phyloP scores from a whole-genome alignment of 1,140 invertebrate species.

The Eupeodes corollae region DNA sequence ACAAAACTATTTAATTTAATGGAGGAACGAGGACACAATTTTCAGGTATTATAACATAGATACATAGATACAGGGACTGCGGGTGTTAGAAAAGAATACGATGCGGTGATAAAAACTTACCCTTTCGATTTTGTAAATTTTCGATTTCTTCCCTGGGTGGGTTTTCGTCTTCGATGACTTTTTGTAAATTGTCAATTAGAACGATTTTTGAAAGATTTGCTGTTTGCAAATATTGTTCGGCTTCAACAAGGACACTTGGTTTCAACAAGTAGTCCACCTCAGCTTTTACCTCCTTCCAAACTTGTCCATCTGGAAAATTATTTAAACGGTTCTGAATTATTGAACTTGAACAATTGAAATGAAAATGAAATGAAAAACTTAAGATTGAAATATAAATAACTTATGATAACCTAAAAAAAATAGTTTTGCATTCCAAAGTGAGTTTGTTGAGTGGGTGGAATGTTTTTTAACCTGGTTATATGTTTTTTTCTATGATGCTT shows the following conservation, averaged over 20 bases:
- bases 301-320: constrained; percentile 46
- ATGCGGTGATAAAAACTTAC: constrained; percentile 39
- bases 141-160: constrained; percentile 51
- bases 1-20: too few species aligned
- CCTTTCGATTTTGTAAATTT: constrained; percentile 57
- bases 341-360: not conserved
- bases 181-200: constrained; percentile 61
- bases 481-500: too few species aligned
- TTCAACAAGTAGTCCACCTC: constrained; percentile 56
- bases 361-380: constrained; percentile 1
- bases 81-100: constrained; percentile 14
- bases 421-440: too few species aligned
- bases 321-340: not conserved
- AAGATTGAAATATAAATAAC: not conserved
- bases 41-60: not conserved
- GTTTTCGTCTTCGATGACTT: constrained; percentile 66
- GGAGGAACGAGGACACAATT: too few species aligned
- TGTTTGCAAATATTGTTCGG: constrained; percentile 39
- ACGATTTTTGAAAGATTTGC: constrained; percentile 52
- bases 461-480: too few species aligned
- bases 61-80: not conserved
- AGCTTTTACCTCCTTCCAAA: constrained; percentile 56
- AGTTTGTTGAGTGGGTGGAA: too few species aligned
- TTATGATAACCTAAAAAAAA: too few species aligned
- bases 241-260: constrained; percentile 42